Percentiles rank a stretch among this genome's conserved stretches.
Conservation (phyloP, 2,888 invertebrate species). For the Himalopsyche kuldschensis region DNA sequence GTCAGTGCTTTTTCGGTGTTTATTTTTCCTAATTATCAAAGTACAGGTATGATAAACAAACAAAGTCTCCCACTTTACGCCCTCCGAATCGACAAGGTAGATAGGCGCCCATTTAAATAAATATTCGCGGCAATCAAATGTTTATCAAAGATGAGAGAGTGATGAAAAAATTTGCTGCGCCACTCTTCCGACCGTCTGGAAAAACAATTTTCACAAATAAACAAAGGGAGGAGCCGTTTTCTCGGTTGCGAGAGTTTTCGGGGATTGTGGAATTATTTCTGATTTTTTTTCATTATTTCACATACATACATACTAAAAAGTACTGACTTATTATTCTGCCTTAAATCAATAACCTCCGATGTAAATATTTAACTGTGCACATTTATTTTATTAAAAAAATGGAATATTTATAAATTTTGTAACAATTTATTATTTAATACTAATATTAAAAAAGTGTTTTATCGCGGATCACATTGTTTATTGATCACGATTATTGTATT, state of each 20-base stretch:
- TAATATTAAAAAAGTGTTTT: too few species aligned
- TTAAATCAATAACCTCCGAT: too few species aligned
- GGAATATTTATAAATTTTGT: too few species aligned
- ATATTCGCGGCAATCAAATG: slow-evolving; percentile 30
- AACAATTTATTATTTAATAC: too few species aligned
- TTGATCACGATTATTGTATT: too few species aligned
- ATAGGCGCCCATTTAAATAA: slow-evolving; percentile 4
- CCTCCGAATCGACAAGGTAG: not conserved
- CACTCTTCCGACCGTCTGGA: slow-evolving; percentile 4
- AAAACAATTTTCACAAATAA: slow-evolving; percentile 31
- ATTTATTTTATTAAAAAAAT: too few species aligned
- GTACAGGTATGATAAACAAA: slow-evolving; percentile 25
- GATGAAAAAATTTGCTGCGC: not conserved
- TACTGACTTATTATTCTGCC: too few species aligned
- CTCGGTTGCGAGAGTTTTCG: not conserved
- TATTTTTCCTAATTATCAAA: slow-evolving; percentile 39
- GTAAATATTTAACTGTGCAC: too few species aligned
- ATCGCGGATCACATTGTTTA: too few species aligned
- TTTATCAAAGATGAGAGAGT: slow-evolving; percentile 21
- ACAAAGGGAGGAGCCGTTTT: slow-evolving; percentile 5
- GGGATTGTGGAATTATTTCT: not conserved
- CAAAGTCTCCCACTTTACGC: slow-evolving; percentile 9
- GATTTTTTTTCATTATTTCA: not conserved
- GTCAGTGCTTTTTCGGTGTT: slow-evolving; percentile 30
- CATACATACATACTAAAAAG: not conserved